Evolutionary conservation across 2,888 invertebrate species (phyloP).

Genomic region (Ennomos fuscantarius): DNA sequence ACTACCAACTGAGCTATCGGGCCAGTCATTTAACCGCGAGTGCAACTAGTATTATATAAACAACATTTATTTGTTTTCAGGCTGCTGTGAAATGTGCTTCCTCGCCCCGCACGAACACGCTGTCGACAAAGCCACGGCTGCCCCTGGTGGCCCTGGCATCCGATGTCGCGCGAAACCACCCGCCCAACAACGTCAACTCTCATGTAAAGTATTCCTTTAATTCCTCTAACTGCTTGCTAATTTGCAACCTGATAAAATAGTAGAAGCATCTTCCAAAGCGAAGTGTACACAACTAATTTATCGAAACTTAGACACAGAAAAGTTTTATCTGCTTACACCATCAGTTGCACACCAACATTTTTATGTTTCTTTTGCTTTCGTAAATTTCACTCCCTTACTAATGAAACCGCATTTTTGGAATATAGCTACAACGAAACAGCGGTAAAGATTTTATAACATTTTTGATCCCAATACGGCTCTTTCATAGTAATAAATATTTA

Average conservation of each 20-base stretch:
- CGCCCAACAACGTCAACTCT: constrained; percentile 80
- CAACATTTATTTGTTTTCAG: constrained; percentile 54
- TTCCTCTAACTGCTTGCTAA: background rate
- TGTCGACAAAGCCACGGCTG: constrained; percentile 78
- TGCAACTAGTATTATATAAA: too few species aligned
- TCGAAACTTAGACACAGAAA: too few species aligned
- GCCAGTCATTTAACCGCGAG: too few species aligned
- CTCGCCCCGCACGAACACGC: constrained; percentile 79
- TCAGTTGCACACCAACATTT: too few species aligned
- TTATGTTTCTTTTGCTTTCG: background rate
- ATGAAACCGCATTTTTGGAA: constrained; percentile 14
- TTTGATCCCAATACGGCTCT: constrained; percentile 23
- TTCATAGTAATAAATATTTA: constrained; percentile 27
- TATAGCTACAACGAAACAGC: constrained; percentile 22
- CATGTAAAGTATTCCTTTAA: constrained; percentile 68
- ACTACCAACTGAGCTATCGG: too few species aligned
- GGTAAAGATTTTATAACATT: constrained; percentile 23
- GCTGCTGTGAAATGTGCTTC: constrained; percentile 83
- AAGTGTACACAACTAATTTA: too few species aligned
- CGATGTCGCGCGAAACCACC: constrained; percentile 75
- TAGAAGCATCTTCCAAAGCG: background rate
- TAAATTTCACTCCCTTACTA: background rate
- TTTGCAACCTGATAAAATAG: constrained; percentile 3
- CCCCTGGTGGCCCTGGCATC: constrained; percentile 74
- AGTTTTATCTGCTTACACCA: too few species aligned